These are phyloP conservation scores for Propithecus perrieri DNA, from an alignment of 2,797 vertebrate species.

Conservation along the genomic window DNA sequence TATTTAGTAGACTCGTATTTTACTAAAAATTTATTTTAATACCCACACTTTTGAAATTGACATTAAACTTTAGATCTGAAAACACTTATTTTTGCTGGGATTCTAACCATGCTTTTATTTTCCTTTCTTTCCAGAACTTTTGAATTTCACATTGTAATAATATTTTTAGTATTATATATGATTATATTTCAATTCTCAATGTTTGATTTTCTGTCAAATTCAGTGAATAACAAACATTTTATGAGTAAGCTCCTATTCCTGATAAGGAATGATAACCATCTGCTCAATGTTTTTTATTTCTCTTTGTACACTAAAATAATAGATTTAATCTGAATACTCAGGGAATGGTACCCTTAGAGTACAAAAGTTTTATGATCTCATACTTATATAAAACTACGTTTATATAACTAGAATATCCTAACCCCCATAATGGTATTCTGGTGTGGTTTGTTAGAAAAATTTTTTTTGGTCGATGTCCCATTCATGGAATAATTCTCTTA, in stretches of 20 bases:
- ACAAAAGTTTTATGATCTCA: conserved; percentile 25
- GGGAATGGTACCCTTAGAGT: background rate
- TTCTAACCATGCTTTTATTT: background rate
- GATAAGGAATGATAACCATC: background rate
- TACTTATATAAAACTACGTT: background rate
- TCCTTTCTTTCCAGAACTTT: conserved; percentile 9
- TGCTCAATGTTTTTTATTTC: conserved; percentile 13
- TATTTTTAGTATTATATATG: conserved; percentile 5
- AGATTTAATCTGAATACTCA: conserved; percentile 53
- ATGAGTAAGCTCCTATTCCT: background rate
- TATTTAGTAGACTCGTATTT: background rate
- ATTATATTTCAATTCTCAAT: conserved; percentile 27
- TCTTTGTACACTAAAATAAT: conserved; percentile 33
- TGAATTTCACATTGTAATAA: conserved; percentile 14
- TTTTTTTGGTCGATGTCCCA: background rate
- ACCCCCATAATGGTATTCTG: background rate
- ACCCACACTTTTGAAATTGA: background rate
- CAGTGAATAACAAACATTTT: conserved; percentile 20
- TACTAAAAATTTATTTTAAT: background rate
- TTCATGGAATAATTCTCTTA: background rate
- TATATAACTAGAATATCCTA: background rate
- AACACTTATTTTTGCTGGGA: background rate
- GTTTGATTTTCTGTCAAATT: conserved; percentile 42
- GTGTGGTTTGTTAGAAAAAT: background rate
- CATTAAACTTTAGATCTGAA: background rate